Evolutionary conservation across 2,113 vertebrate genomes (phyloP).

Genomic region (Thamnophis sirtalis): DNA sequence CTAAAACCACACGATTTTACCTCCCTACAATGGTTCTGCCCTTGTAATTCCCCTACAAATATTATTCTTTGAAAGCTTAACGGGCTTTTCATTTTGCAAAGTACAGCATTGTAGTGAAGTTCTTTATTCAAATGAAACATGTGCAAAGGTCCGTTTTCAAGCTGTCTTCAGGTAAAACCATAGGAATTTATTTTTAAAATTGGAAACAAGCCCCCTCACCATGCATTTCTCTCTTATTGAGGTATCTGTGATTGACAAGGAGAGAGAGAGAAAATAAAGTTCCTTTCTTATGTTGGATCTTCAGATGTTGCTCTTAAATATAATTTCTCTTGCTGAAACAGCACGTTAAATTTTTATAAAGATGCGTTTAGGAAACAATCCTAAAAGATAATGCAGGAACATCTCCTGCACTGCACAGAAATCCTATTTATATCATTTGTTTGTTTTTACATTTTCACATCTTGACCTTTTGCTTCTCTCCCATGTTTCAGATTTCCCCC

Average conservation of each 20-base stretch:
- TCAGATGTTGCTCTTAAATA: slow-evolving; percentile 71
- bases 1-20: slow-evolving; percentile 34
- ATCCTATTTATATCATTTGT: slow-evolving; percentile 67
- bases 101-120: slow-evolving; percentile 60
- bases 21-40: slow-evolving; percentile 29
- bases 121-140: slow-evolving; percentile 44
- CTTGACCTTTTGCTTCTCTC: slow-evolving; percentile 65
- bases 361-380: slow-evolving; percentile 80
- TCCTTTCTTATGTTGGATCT: slow-evolving; percentile 71
- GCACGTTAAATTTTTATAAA: slow-evolving; percentile 80
- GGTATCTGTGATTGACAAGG: slow-evolving; percentile 77
- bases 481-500: slow-evolving; percentile 61
- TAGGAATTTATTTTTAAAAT: slow-evolving; percentile 54
- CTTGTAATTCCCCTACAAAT: background rate
- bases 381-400: slow-evolving; percentile 80
- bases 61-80: slow-evolving; percentile 35
- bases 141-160: slow-evolving; percentile 68
- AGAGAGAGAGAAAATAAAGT: slow-evolving; percentile 38
- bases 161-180: slow-evolving; percentile 68
- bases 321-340: slow-evolving; percentile 80
- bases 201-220: slow-evolving; percentile 64
- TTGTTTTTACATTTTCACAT: slow-evolving; percentile 67
- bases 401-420: slow-evolving; percentile 72
- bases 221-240: slow-evolving; percentile 65
- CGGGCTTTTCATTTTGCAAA: slow-evolving; percentile 46